These are phyloP conservation scores for Ciconia boyciana DNA, from an alignment of 2,113 vertebrate species.

Conservation along the genomic window DNA sequence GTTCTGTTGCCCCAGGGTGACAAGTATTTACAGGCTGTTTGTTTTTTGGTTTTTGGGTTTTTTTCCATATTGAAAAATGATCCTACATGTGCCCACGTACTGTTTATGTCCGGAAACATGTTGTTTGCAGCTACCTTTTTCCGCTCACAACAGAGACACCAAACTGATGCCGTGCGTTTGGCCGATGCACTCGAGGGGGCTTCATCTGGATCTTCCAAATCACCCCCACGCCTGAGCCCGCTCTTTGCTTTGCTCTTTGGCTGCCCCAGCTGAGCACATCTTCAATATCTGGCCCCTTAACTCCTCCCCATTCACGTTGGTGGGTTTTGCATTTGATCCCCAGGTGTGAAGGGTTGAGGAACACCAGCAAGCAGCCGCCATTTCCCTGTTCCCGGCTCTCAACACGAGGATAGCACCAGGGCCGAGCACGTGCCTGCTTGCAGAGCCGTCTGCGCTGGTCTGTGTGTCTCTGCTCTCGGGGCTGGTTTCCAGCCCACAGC, in stretches of 20 bases:
- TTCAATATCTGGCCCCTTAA: not conserved
- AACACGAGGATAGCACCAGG: no score
- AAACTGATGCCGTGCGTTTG: fast-evolving
- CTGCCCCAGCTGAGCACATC: not conserved
- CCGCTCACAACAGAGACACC: not conserved
- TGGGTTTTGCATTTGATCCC: no score
- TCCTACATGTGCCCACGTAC: not conserved
- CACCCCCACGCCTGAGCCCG: fast-evolving
- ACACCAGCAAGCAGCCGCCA: no score
- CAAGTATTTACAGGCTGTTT: not conserved
- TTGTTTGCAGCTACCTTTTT: not conserved
- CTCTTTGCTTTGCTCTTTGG: not conserved
- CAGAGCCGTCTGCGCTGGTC: no score
- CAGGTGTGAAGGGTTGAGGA: no score
- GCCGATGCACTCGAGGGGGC: fast-evolving
- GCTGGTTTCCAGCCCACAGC: no score
- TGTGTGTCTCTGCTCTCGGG: no score
- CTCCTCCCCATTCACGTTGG: not conserved
- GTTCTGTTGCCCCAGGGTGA: not conserved
- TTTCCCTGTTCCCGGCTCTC: no score
- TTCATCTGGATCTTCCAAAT: not conserved
- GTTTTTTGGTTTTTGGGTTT: not conserved
- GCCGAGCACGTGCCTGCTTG: no score
- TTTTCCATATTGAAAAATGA: not conserved
- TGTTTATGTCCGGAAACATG: not conserved